Evolutionary conservation across 2,888 invertebrate species (phyloP).

Genomic region (Phragmatobia fuliginosa): DNA sequence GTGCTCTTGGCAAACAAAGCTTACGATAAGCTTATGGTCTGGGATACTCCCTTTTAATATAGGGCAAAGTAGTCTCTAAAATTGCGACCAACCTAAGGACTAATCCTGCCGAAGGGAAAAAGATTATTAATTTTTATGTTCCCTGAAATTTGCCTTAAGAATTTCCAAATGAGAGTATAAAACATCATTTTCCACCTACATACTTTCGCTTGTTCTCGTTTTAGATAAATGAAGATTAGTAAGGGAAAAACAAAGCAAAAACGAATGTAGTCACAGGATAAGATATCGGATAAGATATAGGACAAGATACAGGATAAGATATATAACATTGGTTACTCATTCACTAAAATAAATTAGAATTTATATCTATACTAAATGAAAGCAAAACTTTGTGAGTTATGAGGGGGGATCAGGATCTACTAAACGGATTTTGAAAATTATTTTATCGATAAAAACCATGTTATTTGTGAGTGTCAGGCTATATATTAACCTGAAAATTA

Average conservation of each 20-base stretch:
- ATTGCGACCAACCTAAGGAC: background rate
- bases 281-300: no score
- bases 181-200: background rate
- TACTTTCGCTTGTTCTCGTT: no score
- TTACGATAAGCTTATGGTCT: background rate
- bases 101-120: background rate
- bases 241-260: background rate
- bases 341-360: background rate
- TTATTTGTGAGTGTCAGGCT: no score
- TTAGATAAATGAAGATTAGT: background rate
- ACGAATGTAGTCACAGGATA: background rate
- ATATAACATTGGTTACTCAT: background rate
- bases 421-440: no score
- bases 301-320: no score
- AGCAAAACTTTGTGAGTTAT: no score
- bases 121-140: background rate
- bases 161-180: background rate
- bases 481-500: no score
- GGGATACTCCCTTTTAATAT: background rate
- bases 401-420: no score
- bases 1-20: slow-evolving; percentile 4
- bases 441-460: no score
- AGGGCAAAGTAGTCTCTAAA: background rate
- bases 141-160: background rate
- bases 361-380: background rate